Evolutionary conservation across 2,888 invertebrate genomes (phyloP), one percentile per base, ranked within the genome.

Genomic region (Noctua comes): DNA sequence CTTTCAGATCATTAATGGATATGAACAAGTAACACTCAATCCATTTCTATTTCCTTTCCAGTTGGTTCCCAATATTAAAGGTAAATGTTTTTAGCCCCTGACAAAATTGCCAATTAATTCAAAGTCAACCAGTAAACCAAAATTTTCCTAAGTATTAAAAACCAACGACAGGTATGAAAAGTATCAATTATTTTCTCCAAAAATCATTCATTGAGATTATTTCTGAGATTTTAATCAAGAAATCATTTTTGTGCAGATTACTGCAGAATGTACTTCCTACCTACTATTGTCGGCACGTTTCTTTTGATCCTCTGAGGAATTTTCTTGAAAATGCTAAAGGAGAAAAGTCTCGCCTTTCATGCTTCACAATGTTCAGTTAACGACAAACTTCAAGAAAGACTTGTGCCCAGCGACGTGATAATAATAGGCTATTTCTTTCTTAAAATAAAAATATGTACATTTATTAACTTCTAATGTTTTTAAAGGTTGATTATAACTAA

Each of bases 351-450:
- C 46, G 54, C 59, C 27, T 54, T 68, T 76, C 69, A 68, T 65
- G 24, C 72, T 70, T 64, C 68, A 70, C 75, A 85, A 76, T 78
- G 59, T 78, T 77, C 77, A 73, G 68, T 75, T 83, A 79, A 76
- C 73, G 71, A 74, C 73, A 80, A 81, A 81, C 79, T 79, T 76
- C 64, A 79, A 80, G 80, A 83, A 73, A 73, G 72, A 76, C 48
- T 73, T 46, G 75, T 72, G 71, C 76, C 36, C 78, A 79, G 43
- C 73, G 73, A 86, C 57, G 77, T 72, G 79, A 76, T 62, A 68
- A 27, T 83, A 83, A 86, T 59, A 73, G 69, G 43, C 48, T 48
- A 68, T 75, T 59, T 69, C 72, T 69, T 76, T n/a, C n/a, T n/a
- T n/a, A n/a, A n/a, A n/a, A n/a, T n/a, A n/a, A n/a, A n/a, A n/a